Evolutionary conservation across 1,140 invertebrate species (phyloP).

Genomic region (Idris sp.): DNA sequence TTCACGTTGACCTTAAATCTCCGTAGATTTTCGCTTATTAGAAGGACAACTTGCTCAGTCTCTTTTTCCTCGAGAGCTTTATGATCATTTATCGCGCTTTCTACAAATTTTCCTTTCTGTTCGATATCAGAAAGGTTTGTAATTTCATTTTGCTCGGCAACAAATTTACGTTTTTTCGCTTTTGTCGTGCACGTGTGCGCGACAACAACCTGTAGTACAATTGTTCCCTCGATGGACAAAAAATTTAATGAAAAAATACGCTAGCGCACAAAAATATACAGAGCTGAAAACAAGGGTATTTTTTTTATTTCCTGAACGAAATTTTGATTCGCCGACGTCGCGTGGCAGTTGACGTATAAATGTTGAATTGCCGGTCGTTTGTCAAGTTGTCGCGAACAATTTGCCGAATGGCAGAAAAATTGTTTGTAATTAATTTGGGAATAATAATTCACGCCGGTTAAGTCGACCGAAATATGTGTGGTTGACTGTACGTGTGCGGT

Average conservation of each 20-base stretch:
- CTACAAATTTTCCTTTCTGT: constrained; percentile 42
- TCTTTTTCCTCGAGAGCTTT: constrained; percentile 19
- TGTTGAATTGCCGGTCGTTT: constrained; percentile 42
- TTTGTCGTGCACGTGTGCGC: constrained; percentile 34
- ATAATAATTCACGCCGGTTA: constrained; percentile 38
- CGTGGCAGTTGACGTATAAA: constrained; percentile 17
- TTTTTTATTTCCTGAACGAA: too few relatives aligned
- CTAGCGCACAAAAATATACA: too few relatives aligned
- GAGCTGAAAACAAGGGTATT: too few relatives aligned
- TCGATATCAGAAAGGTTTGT: constrained; percentile 22
- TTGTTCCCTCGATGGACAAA: neutral
- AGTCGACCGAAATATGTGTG: constrained; percentile 22
- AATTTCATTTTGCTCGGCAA: constrained; percentile 50
- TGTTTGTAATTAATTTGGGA: constrained; percentile 47
- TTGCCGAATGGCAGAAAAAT: constrained; percentile 42
- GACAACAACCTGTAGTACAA: constrained; percentile 43
- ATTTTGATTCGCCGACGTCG: constrained; percentile 32
- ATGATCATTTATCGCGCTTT: constrained; percentile 37
- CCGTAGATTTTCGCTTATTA: constrained; percentile 24
- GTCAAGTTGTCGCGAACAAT: constrained; percentile 49
- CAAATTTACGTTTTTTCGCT: constrained; percentile 47
- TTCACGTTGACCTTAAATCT: constrained; percentile 53
- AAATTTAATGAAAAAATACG: neutral
- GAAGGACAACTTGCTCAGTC: constrained; percentile 9
- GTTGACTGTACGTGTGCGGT: too few relatives aligned